Percentiles rank a stretch among this genome's conserved stretches.
These are phyloP conservation scores for Oegoconia quadripuncta DNA, from an alignment of 2,888 invertebrate genomes.

Conservation along the genomic window DNA sequence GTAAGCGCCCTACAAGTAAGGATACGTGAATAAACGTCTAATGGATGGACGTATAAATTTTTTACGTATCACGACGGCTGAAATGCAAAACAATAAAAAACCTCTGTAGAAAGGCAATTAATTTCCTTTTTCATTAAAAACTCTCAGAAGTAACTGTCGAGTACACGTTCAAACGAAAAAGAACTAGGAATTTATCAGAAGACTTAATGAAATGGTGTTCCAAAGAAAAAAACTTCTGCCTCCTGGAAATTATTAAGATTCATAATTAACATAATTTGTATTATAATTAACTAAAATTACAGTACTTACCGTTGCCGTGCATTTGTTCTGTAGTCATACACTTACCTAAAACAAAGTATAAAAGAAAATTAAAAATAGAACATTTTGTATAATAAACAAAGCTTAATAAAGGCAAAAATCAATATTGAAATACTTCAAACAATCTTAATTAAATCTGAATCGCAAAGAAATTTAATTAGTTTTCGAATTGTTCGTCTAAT, in stretches of 20 bases:
- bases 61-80: not conserved
- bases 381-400: too few relatives aligned
- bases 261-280: not conserved
- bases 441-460: too few relatives aligned
- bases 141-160: not conserved
- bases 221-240: not conserved
- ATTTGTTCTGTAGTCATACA: too few relatives aligned
- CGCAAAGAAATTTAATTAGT: too few relatives aligned
- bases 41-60: not conserved
- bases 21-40: not conserved
- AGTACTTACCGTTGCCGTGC: too few relatives aligned
- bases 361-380: too few relatives aligned
- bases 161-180: not conserved
- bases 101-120: too few relatives aligned
- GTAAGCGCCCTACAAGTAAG: constrained; percentile 1
- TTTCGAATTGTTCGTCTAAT: too few relatives aligned
- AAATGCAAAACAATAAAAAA: too few relatives aligned
- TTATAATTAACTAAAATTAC: too few relatives aligned
- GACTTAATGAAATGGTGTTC: not conserved
- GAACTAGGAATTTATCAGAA: not conserved
- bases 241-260: not conserved
- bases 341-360: constrained; percentile 1
- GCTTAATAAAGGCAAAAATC: too few relatives aligned
- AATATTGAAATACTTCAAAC: too few relatives aligned
- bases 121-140: not conserved